These are phyloP conservation scores for Apocrypta bakeri DNA, from an alignment of 1,140 invertebrate genomes.

Conservation along the genomic window DNA sequence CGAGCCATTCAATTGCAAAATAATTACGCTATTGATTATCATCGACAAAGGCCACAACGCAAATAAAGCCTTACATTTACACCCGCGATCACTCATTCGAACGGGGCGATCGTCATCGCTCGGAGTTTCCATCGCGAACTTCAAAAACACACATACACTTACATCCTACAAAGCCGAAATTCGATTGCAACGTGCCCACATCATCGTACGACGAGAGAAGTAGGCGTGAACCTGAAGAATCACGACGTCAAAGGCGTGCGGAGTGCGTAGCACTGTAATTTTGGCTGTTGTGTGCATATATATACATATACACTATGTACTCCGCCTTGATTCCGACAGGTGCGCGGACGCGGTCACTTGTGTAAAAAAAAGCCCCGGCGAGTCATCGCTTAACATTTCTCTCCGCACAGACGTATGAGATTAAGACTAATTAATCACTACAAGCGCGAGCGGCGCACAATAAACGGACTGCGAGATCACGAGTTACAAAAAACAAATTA, in stretches of 20 bases:
- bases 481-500: constrained; percentile 1
- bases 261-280: background rate
- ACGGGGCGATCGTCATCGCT: no score
- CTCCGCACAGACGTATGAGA: background rate
- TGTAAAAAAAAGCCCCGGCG: background rate
- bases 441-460: background rate
- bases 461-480: background rate
- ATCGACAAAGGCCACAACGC: no score
- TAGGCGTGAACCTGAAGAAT: background rate
- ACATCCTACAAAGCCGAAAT: constrained; percentile 16
- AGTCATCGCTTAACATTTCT: constrained; percentile 14
- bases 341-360: background rate
- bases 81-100: no score
- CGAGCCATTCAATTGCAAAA: no score
- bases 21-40: no score
- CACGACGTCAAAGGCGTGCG: background rate
- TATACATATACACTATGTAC: background rate
- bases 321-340: constrained; percentile 30
- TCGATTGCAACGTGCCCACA: no score
- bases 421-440: constrained; percentile 34
- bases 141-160: no score
- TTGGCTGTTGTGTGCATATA: background rate
- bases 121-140: no score
- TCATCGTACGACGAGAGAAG: background rate
- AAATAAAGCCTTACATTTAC: no score